Evolutionary conservation across 2,797 vertebrate species (phyloP), one percentile per base, ranked within the genome.

Genomic region (Ataeniobius toweri): DNA sequence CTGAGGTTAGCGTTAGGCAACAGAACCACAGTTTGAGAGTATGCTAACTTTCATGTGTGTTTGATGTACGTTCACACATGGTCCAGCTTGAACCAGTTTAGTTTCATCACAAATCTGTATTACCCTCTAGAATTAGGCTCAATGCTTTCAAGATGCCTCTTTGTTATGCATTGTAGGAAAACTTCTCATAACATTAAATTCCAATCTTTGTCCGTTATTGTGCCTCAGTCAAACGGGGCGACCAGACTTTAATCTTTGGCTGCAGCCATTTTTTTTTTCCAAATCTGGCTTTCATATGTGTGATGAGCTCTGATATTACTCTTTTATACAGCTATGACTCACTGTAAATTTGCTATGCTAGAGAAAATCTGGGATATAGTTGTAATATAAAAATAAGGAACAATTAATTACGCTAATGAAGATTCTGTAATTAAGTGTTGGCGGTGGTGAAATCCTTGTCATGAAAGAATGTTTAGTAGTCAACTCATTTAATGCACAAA

Each of bases 161-260:
- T 46, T 68, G 22, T 14, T 46, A 13, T n/a, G 39, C 24, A 68
- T 6, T 68, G 9, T 24, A 44, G n/a, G 14, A 39, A 22, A 39
- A 22, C 8, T 10, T 0, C 10, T 41, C 20, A 12, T 12, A 41
- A 24, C 36, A 41, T 22, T 24, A 67, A 24, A 41, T 24, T 67
- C 10, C 41, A 4, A 67, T 26, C 41, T 69, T 24, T 28, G 73
- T 41, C 46, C 78, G 20, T 3, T 3, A 56, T 31, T 76, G 71
- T 46, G 71, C 0, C 55, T 69, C 53, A n/a, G 67, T 79, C 59
- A 79, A 78, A 89, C 81, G 77, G 87, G 87, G 80, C 1, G 9
- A 77, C 82, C 87, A 89, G 85, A 84, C 88, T 82, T 75, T 53
- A 72, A 48, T 80, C 77, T 78, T 41, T 9, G 39, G 86, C 78